Percentiles rank a stretch among this genome's conserved stretches.
phyloP scores from a whole-genome alignment of 2,797 vertebrate genomes.

The Lophius americanus region DNA sequence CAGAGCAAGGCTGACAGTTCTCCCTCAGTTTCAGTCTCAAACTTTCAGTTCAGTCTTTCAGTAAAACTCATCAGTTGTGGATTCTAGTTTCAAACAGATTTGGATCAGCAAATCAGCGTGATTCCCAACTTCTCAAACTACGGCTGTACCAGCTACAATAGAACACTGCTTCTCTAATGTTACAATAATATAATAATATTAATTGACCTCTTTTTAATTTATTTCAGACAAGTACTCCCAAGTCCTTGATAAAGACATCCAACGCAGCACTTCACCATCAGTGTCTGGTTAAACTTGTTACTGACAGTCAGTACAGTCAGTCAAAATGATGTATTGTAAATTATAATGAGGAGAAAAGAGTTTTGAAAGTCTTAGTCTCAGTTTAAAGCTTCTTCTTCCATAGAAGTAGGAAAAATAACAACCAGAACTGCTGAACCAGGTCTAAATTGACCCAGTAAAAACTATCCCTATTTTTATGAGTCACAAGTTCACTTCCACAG shows the following conservation, averaged over 20 bases:
- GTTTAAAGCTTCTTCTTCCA: conserved; percentile 23
- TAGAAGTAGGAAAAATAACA: conserved; percentile 21
- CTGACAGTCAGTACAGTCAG: no score
- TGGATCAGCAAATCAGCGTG: not conserved
- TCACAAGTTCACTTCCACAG: conserved; percentile 62
- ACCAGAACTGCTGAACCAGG: conserved; percentile 51
- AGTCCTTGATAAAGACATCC: no score
- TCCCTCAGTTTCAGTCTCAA: conserved; percentile 8
- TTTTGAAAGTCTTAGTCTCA: conserved; percentile 36
- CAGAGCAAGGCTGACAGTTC: conserved; percentile 9
- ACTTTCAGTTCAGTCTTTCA: not conserved
- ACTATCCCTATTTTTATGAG: conserved; percentile 70
- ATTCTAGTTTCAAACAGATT: no score
- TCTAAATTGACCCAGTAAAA: conserved; percentile 73
- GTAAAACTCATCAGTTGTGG: no score
- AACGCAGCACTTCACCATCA: no score
- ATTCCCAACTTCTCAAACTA: not conserved
- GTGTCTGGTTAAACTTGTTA: no score
- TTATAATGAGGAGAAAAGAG: not conserved
- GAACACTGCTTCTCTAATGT: no score
- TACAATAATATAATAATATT: no score
- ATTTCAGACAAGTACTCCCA: no score
- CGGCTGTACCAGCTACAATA: not conserved
- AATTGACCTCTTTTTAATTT: no score
- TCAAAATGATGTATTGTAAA: no score